Base-by-base conservation (phyloP, 2,888 invertebrate species). In the Apodemia hepburni region DNA sequence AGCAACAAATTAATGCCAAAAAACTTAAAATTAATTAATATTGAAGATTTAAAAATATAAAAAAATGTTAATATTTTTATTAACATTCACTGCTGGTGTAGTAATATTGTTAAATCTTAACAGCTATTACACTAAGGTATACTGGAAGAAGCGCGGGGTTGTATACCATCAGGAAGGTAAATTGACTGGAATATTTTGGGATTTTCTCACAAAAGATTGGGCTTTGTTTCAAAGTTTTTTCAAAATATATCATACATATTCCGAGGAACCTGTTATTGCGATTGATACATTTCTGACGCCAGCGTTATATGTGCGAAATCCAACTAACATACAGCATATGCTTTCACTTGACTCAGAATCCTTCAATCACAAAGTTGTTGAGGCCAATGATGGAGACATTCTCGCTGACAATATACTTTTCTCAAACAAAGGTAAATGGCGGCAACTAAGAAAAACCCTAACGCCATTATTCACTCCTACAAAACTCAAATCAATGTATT, bases 141-240 rank as follows among this genome's bases (percentile, higher is more conserved):
- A 85, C 61, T 85, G 85, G 84, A 78, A 69, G 22, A 82, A 75
- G 68, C 80, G 81, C 12, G 80, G 81, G 0, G 82, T 84, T 0
- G 58, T 66, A 2, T 83, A 81, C 59, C 66, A 79, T 22, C 65
- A 69, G 0, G 73, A 71, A 59, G 74, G 79, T 62, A 82, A 73
- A 63, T 61, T 74, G 0, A 62, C 73, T 12, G 85, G 84, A 5
- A 70, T 77, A 0, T 72, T 80, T 18, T 82, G 78, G 78, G 74
- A 79, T 11, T 85, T 71, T 58, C 0, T 78, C 0, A 66, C 63
- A 0, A 69, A 68, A 33, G 68, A 76, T 12, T 71, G 69, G 59
- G 58, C 84, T 0, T 54, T 82, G 9, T 84, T 83, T 61, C 72
- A 81, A 72, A 69, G 78, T 18, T 67, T 81, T 0, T 58, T 64